Evolutionary conservation across 2,888 invertebrate genomes (phyloP), one percentile per base, ranked within the genome.

Genomic region (Synergus itoensis): DNA sequence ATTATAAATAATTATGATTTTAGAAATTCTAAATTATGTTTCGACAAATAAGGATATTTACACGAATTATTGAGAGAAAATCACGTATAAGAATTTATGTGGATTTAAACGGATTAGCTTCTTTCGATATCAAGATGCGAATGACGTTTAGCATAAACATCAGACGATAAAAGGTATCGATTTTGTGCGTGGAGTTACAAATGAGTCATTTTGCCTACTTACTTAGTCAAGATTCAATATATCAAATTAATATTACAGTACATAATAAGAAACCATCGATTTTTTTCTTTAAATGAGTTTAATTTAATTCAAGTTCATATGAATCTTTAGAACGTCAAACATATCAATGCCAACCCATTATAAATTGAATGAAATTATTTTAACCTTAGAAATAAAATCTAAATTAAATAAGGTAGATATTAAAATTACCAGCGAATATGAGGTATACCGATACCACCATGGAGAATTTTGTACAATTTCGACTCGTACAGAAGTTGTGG

Each of bases 401-500:
- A 9, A 45, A 36, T 18, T 40, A n/a, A 53, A 5, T 21, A 67
- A 45, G 48, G 16, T 45, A 69, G 2, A 28, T 11, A n/a, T n/a
- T 53, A 11, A 73, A 77, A 73, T 87, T 89, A 92, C 92, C 92
- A 92, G 85, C 98, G 97, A 94, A 99, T 97, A 92, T 98, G 98
- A 90, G 99, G 99, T 93, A 99, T 99, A 87, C 98, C 98, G 90
- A 97, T 95, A 92, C 99, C 99, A 91, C 99, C 99, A 93, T 98
- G 97, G 93, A 99, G 95, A 93, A 99, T 97, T 94, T 98, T 98
- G 94, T 99, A 99, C 87, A 99, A 95, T 94, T 99, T 98, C 93
- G 99, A 99, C 94, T 99, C 99, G 93, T 99, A 99, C 87, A 99
- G 95, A 88, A 99, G 95, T 93, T 99, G 99, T 60, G 99, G 99